Conservation (phyloP, 2,113 vertebrate species). For the Scophthalmus maximus region DNA sequence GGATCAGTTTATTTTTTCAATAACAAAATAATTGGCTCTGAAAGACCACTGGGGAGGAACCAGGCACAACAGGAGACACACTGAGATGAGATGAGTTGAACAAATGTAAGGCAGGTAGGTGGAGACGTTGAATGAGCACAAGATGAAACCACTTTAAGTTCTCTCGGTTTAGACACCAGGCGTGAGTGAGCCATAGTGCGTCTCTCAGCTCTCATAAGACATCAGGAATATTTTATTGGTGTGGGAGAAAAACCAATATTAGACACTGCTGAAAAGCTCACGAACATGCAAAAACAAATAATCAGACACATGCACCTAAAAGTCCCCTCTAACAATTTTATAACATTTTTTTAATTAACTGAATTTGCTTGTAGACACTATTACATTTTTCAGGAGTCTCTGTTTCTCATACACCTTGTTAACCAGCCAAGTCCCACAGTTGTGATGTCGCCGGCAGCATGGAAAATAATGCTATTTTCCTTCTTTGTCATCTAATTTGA, state of each 20-base stretch:
- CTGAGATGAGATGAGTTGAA: background rate
- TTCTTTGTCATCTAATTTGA: constrained; percentile 7
- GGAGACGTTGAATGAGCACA: constrained; percentile 15
- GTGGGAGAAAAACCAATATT: constrained; percentile 46
- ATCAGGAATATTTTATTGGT: constrained; percentile 54
- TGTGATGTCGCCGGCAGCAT: too few relatives aligned
- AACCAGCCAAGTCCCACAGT: background rate
- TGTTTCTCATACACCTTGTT: background rate
- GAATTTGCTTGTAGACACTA: background rate
- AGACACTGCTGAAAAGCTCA: constrained; percentile 8
- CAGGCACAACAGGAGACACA: background rate
- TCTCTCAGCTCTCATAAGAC: constrained; percentile 36
- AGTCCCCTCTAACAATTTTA: background rate
- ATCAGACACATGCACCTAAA: background rate
- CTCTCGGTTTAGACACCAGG: constrained; percentile 18
- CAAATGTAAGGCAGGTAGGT: constrained; percentile 2
- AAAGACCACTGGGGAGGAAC: constrained; percentile 47
- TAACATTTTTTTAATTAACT: constrained; percentile 1
- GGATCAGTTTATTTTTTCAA: constrained; percentile 55
- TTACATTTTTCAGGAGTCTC: background rate
- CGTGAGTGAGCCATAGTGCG: constrained; percentile 42
- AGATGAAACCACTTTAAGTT: constrained; percentile 42
- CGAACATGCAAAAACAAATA: constrained; percentile 26
- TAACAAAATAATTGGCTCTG: constrained; percentile 65
- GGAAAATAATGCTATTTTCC: background rate